These are phyloP conservation scores for Ditylenchus dipsaci DNA, from an alignment of 1,140 invertebrate species.

Conservation along the genomic window DNA sequence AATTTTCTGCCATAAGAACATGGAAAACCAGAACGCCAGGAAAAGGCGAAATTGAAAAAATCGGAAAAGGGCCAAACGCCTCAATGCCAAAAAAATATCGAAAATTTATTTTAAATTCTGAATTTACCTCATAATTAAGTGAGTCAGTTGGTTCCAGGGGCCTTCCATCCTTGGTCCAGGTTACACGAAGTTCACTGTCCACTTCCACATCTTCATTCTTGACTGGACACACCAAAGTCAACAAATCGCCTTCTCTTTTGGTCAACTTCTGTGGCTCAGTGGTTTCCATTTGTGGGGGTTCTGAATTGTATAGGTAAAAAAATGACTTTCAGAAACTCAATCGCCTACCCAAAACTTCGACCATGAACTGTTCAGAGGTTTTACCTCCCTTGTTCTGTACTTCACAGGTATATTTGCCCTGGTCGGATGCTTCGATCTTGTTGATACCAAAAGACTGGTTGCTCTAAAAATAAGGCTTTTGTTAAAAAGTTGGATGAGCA, in stretches of 20 bases:
- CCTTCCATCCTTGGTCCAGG: slow-evolving; percentile 51
- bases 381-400: slow-evolving; percentile 48
- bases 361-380: slow-evolving; percentile 39
- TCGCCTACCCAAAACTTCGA: slow-evolving; percentile 51
- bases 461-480: slow-evolving; percentile 35
- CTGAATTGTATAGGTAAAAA: slow-evolving; percentile 11
- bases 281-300: slow-evolving; percentile 50
- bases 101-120: no score
- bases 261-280: slow-evolving; percentile 14
- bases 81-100: no score
- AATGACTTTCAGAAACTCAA: background rate
- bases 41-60: no score
- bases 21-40: no score
- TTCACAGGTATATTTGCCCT: slow-evolving; percentile 45
- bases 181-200: slow-evolving; percentile 17
- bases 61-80: no score
- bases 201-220: slow-evolving; percentile 16
- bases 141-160: slow-evolving; percentile 37
- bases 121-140: slow-evolving; percentile 19
- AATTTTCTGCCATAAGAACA: no score
- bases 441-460: slow-evolving; percentile 53
- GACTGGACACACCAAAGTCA: slow-evolving; percentile 48
- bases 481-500: no score
- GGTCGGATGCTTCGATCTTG: slow-evolving; percentile 32
- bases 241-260: slow-evolving; percentile 43